Conservation (phyloP, 2,888 invertebrate species). For the Rotaria socialis region DNA sequence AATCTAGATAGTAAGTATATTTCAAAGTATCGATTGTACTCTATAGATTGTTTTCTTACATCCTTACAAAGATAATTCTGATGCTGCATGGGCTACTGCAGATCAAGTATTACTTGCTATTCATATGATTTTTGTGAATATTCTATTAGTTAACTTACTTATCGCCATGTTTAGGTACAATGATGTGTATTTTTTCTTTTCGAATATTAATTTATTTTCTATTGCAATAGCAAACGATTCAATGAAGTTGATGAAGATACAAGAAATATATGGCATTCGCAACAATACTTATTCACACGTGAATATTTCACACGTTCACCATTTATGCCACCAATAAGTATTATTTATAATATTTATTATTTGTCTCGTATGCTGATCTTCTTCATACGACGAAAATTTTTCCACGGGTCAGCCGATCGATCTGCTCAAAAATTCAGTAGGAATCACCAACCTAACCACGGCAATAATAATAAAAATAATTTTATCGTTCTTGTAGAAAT, state of each 20-base stretch:
- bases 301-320: not conserved
- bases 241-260: not conserved
- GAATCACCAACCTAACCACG: not conserved
- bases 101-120: slow-evolving; percentile 20
- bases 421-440: not conserved
- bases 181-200: not conserved
- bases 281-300: slow-evolving; percentile 21
- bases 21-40: not conserved
- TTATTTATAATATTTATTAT: not conserved
- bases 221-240: not conserved
- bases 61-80: not conserved
- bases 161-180: slow-evolving; percentile 3
- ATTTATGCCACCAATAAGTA: slow-evolving; percentile 1
- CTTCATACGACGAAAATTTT: not conserved
- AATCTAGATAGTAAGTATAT: not conserved
- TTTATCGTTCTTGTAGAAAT: not conserved
- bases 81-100: not conserved
- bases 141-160: not conserved
- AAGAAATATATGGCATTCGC: not conserved
- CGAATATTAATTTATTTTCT: not conserved
- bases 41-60: not conserved
- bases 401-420: no score
- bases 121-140: not conserved
- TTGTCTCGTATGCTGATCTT: not conserved
- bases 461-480: no score